A percentile compares a stretch with the other conserved stretches of the same genome.
Evolutionary conservation across 2,888 invertebrate species (phyloP).

Genomic region (Schizaphis graminum): DNA sequence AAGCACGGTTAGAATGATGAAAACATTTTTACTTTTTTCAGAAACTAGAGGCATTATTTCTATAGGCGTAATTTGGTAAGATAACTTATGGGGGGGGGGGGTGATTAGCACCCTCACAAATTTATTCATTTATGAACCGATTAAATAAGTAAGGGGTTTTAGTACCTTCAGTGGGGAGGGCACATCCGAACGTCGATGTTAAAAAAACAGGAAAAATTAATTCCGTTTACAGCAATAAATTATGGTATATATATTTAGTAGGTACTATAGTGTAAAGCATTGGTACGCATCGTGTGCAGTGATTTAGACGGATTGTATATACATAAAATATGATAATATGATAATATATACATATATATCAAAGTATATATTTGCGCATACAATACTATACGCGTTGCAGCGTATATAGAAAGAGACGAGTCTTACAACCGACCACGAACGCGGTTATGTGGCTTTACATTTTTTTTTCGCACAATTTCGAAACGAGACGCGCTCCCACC

Average conservation of each 20-base stretch:
- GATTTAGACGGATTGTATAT: neutral
- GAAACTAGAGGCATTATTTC: too few relatives aligned
- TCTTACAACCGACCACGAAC: neutral
- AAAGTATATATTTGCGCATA: neutral
- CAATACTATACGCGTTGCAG: neutral
- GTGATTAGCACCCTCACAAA: too few relatives aligned
- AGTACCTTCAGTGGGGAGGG: neutral
- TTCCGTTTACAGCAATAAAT: neutral
- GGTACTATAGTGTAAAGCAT: neutral
- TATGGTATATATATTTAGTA: neutral
- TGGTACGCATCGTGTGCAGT: neutral
- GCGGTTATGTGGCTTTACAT: neutral
- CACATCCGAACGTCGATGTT: neutral
- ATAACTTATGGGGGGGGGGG: too few relatives aligned
- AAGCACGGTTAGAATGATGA: neutral
- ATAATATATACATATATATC: neutral
- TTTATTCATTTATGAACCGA: too few relatives aligned
- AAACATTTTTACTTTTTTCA: neutral
- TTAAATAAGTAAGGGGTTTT: too few relatives aligned
- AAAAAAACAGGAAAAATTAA: neutral
- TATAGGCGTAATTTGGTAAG: too few relatives aligned
- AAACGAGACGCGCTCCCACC: neutral
- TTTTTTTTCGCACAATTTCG: constrained; percentile 11
- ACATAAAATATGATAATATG: neutral
- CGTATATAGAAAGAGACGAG: neutral